A percentile compares a stretch with the other conserved stretches of the same genome.
Conservation (phyloP, 2,797 vertebrate genomes). For the Sphenodon punctatus region DNA sequence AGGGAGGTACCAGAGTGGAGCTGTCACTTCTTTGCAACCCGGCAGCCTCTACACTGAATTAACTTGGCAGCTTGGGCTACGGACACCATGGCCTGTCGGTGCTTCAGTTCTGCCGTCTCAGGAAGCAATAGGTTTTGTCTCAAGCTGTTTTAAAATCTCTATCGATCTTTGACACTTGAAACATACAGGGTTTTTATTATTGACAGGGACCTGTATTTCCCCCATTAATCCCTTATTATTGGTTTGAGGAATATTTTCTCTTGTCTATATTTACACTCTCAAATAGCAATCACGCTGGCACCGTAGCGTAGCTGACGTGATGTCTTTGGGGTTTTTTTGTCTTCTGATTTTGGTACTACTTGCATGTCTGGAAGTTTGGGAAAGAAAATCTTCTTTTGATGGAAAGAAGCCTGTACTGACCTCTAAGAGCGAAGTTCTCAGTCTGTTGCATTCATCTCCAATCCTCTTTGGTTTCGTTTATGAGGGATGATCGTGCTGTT, state of each 20-base stretch:
- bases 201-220: too few species aligned
- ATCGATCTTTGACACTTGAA: background rate
- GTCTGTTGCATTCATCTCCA: too few species aligned
- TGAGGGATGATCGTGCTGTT: too few species aligned
- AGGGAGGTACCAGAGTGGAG: background rate
- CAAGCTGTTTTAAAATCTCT: background rate
- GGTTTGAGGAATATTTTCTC: too few species aligned
- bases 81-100: background rate
- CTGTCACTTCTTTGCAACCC: background rate
- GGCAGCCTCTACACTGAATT: background rate
- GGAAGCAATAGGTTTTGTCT: background rate
- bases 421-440: background rate
- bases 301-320: too few species aligned
- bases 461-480: too few species aligned
- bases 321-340: background rate
- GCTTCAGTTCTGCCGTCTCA: background rate
- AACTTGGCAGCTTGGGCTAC: background rate
- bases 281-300: too few species aligned
- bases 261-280: too few species aligned
- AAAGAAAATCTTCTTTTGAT: background rate
- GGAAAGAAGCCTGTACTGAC: accelerated
- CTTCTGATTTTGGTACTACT: background rate
- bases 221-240: background rate
- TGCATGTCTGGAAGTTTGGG: background rate
- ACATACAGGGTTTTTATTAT: too few species aligned